Evolutionary conservation across 2,888 invertebrate species (phyloP), one percentile per base, ranked within the genome.

Genomic region (Lepeophtheirus nordmannii): DNA sequence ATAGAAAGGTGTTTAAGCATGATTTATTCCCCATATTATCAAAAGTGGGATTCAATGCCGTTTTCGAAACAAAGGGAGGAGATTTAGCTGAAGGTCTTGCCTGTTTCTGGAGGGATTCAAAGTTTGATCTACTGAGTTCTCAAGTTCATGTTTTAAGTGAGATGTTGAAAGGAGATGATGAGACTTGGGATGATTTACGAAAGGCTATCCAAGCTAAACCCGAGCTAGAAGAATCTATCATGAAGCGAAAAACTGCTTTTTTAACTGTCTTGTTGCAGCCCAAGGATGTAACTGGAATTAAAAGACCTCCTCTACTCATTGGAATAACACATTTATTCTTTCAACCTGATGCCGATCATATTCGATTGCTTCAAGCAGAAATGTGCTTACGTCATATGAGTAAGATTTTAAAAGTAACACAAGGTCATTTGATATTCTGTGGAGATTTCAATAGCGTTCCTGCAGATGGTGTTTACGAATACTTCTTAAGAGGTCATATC

Each of bases 281-380:
- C 14, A 67, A 67, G 20, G 8, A 46, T 14, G 8, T 5, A 1
- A n/a, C 62, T 17, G 17, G 20, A 14, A 30, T 7, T 30, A 30
- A 30, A 30, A 37, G 17, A 30, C 38, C 20, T 17, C 56, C 68
- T 30, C 23, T 74, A 62, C 68, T 79, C 10, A 74, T 78, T 5
- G 91, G 85, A 17, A 94, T 92, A 73, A 92, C 90, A 1, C 96
- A 97, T 79, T 80, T 96, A 61, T 96, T 90, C 77, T 96, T 91
- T 73, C 89, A 89, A 74, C 91, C 92, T 0, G 84, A 87, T 75
- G 87, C 93, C 9, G 88, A 89, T 76, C 89, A 92, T 73, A 85
- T 96, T 70, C 80, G 96, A 68, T 77, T 93, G 7, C 74, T 94
- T 23, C 96, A 96, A 79, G 85, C 84, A 39, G 85, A 85, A 39